Evolutionary conservation across 2,797 vertebrate species (phyloP), one percentile per base, ranked within the genome.

Genomic region (Odontamblyopus rebecca): DNA sequence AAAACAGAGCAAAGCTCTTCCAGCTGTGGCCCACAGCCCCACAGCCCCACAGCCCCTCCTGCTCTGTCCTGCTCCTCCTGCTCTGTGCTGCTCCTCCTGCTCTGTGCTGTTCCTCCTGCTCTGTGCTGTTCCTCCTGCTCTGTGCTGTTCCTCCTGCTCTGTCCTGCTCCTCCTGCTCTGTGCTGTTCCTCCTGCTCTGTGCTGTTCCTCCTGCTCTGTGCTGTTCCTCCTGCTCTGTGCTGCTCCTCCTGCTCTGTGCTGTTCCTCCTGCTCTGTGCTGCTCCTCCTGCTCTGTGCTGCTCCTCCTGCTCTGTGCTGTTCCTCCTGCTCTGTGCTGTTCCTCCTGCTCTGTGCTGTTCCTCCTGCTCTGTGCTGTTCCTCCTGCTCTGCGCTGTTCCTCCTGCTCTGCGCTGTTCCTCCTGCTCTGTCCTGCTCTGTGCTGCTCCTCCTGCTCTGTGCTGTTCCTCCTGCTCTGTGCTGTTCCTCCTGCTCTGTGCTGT

Each of bases 1-100:
- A 67, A 54, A 67, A 67, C 64, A 67, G 48, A 19, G 12, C 51
- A 67, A 67, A 67, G 16, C 48, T 32, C 29, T 53, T 67, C 48
- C 66, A 67, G 66, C 66, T 67, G 66, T 54, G 65, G 11, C 41
- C 41, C 63, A 65, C 23, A 65, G 41, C 1, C 48, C 18, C n/a
- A n/a, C n/a, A n/a, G n/a, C n/a, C n/a, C n/a, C n/a, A n/a, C n/a
- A 4, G 18, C 18, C 38, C 9, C 61, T 13, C 38, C 32, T 18
- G 16, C 29, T 32, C 38, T 26, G n/a, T n/a, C n/a, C n/a, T n/a
- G 18, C 18, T n/a, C 9, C 61, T 13, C 38, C 32, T 18, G 16
- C 29, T 32, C 38, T 26, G n/a, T n/a, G n/a, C n/a, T n/a, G 18
- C 18, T n/a, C 9, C 61, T 13, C 38, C 32, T 18, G 16, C 29